Percentiles rank a stretch among this genome's conserved stretches.
These are phyloP conservation scores for Tinea pellionella DNA, from an alignment of 2,888 invertebrate genomes.

Conservation along the genomic window DNA sequence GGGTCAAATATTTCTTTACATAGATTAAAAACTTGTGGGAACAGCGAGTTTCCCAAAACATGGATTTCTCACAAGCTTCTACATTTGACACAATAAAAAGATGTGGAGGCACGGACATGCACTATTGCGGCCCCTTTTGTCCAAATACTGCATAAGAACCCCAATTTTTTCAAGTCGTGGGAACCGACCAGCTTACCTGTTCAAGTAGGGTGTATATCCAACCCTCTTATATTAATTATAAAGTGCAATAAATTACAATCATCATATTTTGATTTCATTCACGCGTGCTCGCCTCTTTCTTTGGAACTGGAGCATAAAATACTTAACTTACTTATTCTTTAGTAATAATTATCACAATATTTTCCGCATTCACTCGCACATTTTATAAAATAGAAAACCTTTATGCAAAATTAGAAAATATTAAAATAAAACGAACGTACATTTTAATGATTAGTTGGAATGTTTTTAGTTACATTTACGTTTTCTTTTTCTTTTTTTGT, in stretches of 20 bases:
- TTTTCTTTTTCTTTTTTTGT: too few relatives aligned
- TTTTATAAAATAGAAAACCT: too few relatives aligned
- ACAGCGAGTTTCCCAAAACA: slow-evolving; percentile 17
- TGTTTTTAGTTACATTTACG: too few relatives aligned
- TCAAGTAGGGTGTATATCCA: slow-evolving; percentile 16
- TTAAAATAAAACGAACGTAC: too few relatives aligned
- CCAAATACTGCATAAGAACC: slow-evolving; percentile 38
- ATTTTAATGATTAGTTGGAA: too few relatives aligned
- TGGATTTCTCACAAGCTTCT: slow-evolving; percentile 22
- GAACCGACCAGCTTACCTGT: slow-evolving; percentile 45
- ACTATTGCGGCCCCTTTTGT: slow-evolving; percentile 45
- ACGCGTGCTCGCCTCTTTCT: slow-evolving; percentile 30
- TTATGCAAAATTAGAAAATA: too few relatives aligned
- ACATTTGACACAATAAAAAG: slow-evolving; percentile 27
- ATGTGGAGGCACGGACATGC: slow-evolving; percentile 31
- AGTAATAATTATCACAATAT: neutral
- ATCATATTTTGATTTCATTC: slow-evolving; percentile 48
- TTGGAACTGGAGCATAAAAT: neutral
- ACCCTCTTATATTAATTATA: slow-evolving; percentile 49
- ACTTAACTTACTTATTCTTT: neutral
- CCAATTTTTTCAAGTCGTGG: slow-evolving; percentile 49
- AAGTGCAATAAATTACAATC: slow-evolving; percentile 60
- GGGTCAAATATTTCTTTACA: neutral
- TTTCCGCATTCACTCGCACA: too few relatives aligned
- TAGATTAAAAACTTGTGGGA: slow-evolving; percentile 17